Percentiles rank a stretch among this genome's conserved stretches.
These are phyloP conservation scores for Ciconia stormi DNA, from an alignment of 2,113 vertebrate genomes.

Conservation along the genomic window DNA sequence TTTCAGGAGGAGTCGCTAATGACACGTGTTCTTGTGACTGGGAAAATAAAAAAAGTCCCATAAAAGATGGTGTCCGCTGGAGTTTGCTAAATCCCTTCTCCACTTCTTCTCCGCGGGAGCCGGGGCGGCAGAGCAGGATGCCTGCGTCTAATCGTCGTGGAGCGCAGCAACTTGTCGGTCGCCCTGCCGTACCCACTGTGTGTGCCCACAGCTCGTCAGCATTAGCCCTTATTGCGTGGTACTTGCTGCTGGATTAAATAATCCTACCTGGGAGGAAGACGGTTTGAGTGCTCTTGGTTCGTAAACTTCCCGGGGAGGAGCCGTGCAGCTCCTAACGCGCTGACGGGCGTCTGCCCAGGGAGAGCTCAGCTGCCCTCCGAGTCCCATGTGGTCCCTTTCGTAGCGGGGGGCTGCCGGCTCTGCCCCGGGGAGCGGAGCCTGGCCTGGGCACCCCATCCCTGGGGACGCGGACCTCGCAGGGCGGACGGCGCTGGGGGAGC, in stretches of 20 bases:
- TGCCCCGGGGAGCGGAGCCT: not conserved
- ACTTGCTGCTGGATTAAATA: not conserved
- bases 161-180: not conserved
- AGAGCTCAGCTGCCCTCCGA: not conserved
- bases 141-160: not conserved
- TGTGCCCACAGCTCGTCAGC: not conserved
- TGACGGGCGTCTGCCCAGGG: not conserved
- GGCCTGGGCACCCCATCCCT: not conserved
- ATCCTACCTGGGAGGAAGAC: not conserved
- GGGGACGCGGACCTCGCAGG: not conserved
- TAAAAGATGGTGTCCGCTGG: not conserved
- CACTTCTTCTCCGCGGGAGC: not conserved
- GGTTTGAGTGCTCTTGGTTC: not conserved
- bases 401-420: not conserved
- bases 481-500: too few relatives aligned
- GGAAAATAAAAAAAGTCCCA: not conserved
- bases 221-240: not conserved
- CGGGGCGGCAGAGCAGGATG: not conserved
- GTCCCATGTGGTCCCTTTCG: not conserved
- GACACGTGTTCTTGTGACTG: not conserved
- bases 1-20: constrained; percentile 3
- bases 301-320: not conserved
- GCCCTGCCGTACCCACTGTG: not conserved
- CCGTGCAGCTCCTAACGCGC: not conserved
- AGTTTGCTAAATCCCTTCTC: not conserved